A percentile compares a stretch with the other conserved stretches of the same genome.
Evolutionary conservation across 2,113 vertebrate genomes (phyloP).

Genomic region (Conger conger): DNA sequence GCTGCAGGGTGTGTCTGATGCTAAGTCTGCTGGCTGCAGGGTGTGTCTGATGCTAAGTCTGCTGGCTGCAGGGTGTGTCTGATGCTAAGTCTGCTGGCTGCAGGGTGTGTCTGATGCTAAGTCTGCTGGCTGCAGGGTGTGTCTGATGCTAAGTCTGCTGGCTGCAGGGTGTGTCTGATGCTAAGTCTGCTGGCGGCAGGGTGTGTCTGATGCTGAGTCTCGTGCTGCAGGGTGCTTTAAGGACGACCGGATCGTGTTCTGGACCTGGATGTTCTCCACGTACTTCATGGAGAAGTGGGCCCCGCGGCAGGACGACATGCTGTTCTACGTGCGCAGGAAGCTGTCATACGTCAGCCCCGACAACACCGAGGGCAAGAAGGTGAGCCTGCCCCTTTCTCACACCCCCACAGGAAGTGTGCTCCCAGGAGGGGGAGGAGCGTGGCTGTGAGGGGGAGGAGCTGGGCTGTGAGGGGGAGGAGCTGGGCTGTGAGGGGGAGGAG

Average conservation of each 20-base stretch:
- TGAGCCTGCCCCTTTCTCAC: conserved; percentile 55
- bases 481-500: neutral
- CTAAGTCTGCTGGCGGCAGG: neutral
- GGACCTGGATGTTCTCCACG: conserved; percentile 99
- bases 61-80: no score
- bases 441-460: neutral
- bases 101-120: no score
- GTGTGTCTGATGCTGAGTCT: neutral
- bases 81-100: no score
- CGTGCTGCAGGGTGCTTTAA: conserved; percentile 84
- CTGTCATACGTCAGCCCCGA: conserved; percentile 70
- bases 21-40: no score
- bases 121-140: no score
- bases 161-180: no score
- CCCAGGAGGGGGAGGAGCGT: no score
- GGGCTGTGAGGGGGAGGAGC: neutral
- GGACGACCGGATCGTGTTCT: conserved; percentile 97
- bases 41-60: no score
- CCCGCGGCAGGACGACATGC: conserved; percentile 91
- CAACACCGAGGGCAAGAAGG: conserved; percentile 77
- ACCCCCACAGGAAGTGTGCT: neutral
- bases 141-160: no score
- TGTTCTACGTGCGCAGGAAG: conserved; percentile 93
- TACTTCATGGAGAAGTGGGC: conserved; percentile 98
- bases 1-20: no score